These are phyloP conservation scores for Nicator chloris DNA, from an alignment of 2,113 vertebrate genomes.

Conservation along the genomic window DNA sequence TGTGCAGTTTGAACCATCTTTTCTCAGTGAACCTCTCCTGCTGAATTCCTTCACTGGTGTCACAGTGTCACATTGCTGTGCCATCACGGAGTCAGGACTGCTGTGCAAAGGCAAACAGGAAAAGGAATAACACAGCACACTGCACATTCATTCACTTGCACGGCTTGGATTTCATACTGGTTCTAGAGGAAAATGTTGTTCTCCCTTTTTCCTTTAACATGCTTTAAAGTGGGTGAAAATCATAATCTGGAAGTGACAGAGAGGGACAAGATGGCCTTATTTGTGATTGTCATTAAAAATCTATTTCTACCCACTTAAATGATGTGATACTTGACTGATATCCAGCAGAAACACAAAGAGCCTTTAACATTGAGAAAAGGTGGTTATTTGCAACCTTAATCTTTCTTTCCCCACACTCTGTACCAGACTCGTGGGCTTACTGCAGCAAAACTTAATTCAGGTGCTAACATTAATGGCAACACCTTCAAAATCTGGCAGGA, in stretches of 20 bases:
- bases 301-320: not conserved
- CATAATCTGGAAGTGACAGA: not conserved
- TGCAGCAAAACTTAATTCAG: not conserved
- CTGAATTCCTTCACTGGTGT: not conserved
- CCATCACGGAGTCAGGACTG: not conserved
- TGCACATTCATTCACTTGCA: not conserved
- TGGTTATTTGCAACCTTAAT: not conserved
- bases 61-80: not conserved
- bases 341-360: not conserved
- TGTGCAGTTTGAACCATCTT: not conserved
- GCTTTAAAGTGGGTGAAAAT: not conserved
- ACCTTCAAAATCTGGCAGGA: not conserved
- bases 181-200: not conserved
- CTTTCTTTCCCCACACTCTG: not conserved
- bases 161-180: not conserved
- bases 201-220: not conserved
- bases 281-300: not conserved
- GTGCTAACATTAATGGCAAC: not conserved
- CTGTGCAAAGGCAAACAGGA: not conserved
- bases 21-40: slow-evolving; percentile 7
- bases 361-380: not conserved
- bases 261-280: not conserved
- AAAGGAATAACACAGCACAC: not conserved
- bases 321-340: not conserved
- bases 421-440: not conserved